Percentiles rank a stretch among this genome's conserved stretches.
Conservation (phyloP, 2,888 invertebrate genomes). For the Mesorhabditis spiculigera region DNA sequence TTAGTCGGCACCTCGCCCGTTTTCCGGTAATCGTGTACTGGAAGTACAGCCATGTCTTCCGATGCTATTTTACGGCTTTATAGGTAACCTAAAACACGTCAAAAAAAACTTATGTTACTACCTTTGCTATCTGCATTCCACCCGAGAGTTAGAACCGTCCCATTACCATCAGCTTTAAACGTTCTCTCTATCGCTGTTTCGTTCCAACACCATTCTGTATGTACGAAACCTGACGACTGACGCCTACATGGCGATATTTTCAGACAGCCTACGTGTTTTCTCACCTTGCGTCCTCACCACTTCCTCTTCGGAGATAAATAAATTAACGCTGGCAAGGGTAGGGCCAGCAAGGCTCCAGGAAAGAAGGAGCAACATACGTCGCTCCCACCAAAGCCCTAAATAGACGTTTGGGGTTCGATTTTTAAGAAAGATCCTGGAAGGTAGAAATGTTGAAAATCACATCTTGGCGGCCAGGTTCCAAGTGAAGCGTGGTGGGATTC, state of each 20-base stretch:
- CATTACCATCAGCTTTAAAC: background rate
- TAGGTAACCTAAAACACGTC: slow-evolving; percentile 28
- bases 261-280: background rate
- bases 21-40: slow-evolving; percentile 43
- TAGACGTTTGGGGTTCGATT: too few species aligned
- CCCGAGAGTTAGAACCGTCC: background rate
- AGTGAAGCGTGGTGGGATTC: too few species aligned
- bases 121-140: background rate
- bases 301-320: slow-evolving; percentile 52
- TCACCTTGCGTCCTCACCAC: slow-evolving; percentile 56
- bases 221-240: background rate
- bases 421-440: too few species aligned
- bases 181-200: background rate
- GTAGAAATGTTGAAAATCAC: too few species aligned
- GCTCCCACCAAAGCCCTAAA: too few species aligned
- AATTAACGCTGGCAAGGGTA: slow-evolving; percentile 35
- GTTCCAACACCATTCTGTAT: background rate
- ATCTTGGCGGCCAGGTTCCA: too few species aligned
- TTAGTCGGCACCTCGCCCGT: slow-evolving; percentile 45
- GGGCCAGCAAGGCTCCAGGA: background rate
- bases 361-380: background rate
- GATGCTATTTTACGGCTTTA: slow-evolving; percentile 40
- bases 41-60: slow-evolving; percentile 54
- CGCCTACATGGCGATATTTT: background rate
- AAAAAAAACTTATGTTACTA: background rate